Evolutionary conservation across 2,888 invertebrate genomes (phyloP), one percentile per base, ranked within the genome.

Genomic region (Drosophila subsilvestris): DNA sequence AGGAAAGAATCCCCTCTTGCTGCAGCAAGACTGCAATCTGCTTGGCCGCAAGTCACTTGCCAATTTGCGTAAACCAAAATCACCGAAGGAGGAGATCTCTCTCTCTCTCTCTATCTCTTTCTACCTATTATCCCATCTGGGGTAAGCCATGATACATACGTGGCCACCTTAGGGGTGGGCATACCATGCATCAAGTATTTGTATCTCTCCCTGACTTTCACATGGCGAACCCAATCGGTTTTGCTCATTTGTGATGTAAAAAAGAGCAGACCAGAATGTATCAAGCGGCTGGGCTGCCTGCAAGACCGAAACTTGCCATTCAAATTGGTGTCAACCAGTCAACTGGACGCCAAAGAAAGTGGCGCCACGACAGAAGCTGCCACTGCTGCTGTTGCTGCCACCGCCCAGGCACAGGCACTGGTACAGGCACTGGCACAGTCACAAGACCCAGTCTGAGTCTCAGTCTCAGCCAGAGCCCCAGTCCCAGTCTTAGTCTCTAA

Each of bases 341-440:
- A 84, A 82, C 83, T 82, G 88, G 88, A 82, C 83, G 85, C 88
- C 83, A 80, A 86, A 87, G 88, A 83, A 82, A 86, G 87, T 84
- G 82, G 87, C 86, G 82, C 85, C 82, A 86, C 48, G 29, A 22
- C 54, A 47, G 44, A 54, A 43, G 54, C 63, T 37, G 51, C 53
- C 27, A 27, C 27, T 17, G 27, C 25, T 27, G 44, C 27, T 14
- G 61, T 61, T 50, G 51, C 48, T 47, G 51, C 63, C 62, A 63
- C 61, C 68, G 27, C 56, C 47, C 55, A 47, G 32, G 62, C 59
- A 58, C 54, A 51, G 37, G 7, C n/a, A 37, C 37, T 14, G 37
- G 37, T 7, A 37, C 37, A 7, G 37, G 14, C 37, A 37, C n/a
- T 37, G 37, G 37, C 7, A 37, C n/a, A n/a, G 14, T 14, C 37